These are phyloP conservation scores for Parapsyche elsis DNA, from an alignment of 1,140 invertebrate species.

Conservation along the genomic window DNA sequence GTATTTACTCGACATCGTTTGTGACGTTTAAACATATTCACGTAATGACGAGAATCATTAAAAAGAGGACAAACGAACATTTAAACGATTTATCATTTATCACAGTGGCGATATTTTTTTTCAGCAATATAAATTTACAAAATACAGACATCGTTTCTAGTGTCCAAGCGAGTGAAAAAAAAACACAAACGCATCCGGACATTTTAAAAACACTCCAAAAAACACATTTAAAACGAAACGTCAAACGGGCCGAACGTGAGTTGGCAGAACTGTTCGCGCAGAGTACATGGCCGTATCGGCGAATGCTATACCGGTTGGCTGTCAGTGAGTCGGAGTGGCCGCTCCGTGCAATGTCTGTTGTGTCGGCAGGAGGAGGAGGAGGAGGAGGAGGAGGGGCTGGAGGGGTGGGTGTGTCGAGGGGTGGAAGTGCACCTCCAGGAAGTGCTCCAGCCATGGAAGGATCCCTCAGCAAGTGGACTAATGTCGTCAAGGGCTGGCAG, in stretches of 20 bases:
- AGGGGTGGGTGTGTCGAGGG: not conserved
- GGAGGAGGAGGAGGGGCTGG: not conserved
- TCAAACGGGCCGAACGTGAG: not conserved
- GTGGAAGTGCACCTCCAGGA: not conserved
- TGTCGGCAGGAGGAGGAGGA: not conserved
- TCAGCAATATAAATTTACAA: no score
- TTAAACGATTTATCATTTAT: no score
- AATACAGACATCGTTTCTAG: no score
- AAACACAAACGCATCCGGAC: no score
- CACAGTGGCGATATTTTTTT: no score
- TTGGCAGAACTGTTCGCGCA: slow-evolving; percentile 2
- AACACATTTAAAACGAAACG: not conserved
- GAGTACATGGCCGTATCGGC: not conserved
- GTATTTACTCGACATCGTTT: no score
- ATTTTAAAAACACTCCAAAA: no score
- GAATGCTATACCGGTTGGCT: not conserved
- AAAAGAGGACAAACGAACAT: no score
- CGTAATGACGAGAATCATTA: no score
- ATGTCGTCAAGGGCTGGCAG: slow-evolving; percentile 99
- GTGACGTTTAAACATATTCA: no score
- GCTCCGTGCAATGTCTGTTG: no score
- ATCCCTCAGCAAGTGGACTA: slow-evolving; percentile 99
- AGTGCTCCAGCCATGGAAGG: slow-evolving; percentile 85
- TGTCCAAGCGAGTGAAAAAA: no score
- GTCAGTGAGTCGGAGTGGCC: not conserved